Base-by-base conservation (phyloP, 2,797 vertebrate species). In the Dicrostonyx torquatus region DNA sequence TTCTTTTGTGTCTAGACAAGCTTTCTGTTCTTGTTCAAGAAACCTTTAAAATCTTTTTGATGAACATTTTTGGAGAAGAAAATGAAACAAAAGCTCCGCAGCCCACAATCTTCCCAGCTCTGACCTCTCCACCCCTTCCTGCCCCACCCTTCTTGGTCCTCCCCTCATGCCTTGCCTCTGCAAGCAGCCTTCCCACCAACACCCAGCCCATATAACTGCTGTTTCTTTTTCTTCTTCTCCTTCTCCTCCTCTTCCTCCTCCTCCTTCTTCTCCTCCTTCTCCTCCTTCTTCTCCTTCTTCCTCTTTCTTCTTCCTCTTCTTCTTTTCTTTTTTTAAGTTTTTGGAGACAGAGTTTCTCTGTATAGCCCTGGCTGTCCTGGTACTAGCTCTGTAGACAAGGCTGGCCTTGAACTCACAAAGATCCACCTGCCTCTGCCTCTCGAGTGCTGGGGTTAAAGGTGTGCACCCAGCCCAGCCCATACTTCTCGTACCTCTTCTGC, bases 211-310 rank as follows among this genome's bases (percentile, higher is more conserved):
- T 14, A 10, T 50, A 13, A 11, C 48, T 12, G 18, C 55, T 17
- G 17, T 4, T n/a, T 58, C 24, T 40, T 1, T 8, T 10, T 60
- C 24, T 10, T 8, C 24, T 10, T 60, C 22, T 3, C 26, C 24
- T 3, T 60, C 8, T 12, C 31, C 50, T 5, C 15, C 50, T 5
- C 5, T 14, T 5, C 15, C 50, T 1, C 5, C 53, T 1, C 17
- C 53, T 6, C 15, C 53, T 6, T 18, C 17, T 18, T 53, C 53
- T 55, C 1, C 53, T 55, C 0, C 53, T 55, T 18, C 53, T 55
- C 20, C 53, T 18, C 20, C 53, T 17, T 18, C 53, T 18, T 20
- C 53, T 55, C 18, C 53, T 55, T 55, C 17, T 18, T 50, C 45
- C 6, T 48, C n/a, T 2, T 13, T 50, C 12, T 14, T 50, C 48